phyloP scores from a whole-genome alignment of 2,888 invertebrate species.

The Hydropsyche betteni region DNA sequence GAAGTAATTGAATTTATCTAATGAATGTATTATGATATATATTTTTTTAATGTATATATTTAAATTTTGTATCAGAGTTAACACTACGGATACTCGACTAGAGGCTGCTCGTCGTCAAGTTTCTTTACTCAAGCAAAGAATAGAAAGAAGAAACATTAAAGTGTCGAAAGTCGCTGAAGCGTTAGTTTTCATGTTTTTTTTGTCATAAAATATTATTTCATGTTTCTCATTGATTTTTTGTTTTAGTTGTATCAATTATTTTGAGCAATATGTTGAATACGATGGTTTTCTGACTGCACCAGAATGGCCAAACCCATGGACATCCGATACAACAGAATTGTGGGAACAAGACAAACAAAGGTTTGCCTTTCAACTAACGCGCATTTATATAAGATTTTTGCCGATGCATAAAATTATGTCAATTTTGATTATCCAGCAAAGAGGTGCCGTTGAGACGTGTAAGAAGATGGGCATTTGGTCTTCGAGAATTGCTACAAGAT shows the following conservation, averaged over 20 bases:
- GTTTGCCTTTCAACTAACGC: slow-evolving; percentile 61
- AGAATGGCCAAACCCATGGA: slow-evolving; percentile 97
- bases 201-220: slow-evolving; percentile 14
- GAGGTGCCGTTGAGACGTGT: slow-evolving; percentile 93
- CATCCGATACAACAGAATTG: slow-evolving; percentile 92
- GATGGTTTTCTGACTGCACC: slow-evolving; percentile 93
- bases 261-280: slow-evolving; percentile 95
- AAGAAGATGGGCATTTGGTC: slow-evolving; percentile 96
- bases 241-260: slow-evolving; percentile 84
- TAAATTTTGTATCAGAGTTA: slow-evolving; percentile 37
- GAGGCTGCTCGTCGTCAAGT: slow-evolving; percentile 77
- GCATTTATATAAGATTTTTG: slow-evolving; percentile 29
- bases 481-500: slow-evolving; percentile 94
- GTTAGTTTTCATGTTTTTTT: slow-evolving; percentile 65
- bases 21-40: background rate
- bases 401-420: background rate
- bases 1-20: slow-evolving; percentile 13
- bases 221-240: slow-evolving; percentile 24
- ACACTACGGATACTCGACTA: slow-evolving; percentile 65
- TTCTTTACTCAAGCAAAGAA: slow-evolving; percentile 75
- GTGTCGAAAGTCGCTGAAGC: slow-evolving; percentile 95
- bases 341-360: slow-evolving; percentile 97
- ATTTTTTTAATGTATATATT: background rate
- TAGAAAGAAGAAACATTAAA: slow-evolving; percentile 88
- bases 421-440: slow-evolving; percentile 68